These are phyloP conservation scores for Drosophila truncata DNA, from an alignment of 1,140 invertebrate species.

Conservation along the genomic window DNA sequence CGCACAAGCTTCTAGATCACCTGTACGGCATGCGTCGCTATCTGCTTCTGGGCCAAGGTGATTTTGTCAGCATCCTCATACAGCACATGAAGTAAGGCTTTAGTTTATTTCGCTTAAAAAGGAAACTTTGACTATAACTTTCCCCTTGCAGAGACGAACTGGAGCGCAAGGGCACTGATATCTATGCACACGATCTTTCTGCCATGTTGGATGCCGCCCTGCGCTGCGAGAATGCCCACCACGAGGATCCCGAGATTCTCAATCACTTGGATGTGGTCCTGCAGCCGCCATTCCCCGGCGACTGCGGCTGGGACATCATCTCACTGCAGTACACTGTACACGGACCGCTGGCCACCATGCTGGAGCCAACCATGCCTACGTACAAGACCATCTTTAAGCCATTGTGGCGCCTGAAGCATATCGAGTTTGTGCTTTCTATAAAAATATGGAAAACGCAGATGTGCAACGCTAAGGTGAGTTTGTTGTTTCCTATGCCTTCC, in stretches of 20 bases:
- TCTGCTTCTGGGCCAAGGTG: slow-evolving; percentile 96
- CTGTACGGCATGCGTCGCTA: slow-evolving; percentile 96
- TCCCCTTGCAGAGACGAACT: slow-evolving; percentile 91
- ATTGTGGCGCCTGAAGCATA: slow-evolving; percentile 97
- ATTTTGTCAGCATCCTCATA: slow-evolving; percentile 97
- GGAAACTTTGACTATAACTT: background rate
- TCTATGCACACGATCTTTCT: slow-evolving; percentile 95
- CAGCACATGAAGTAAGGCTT: slow-evolving; percentile 93
- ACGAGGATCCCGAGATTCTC: slow-evolving; percentile 95
- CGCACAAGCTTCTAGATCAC: slow-evolving; percentile 96
- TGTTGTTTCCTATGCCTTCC: background rate
- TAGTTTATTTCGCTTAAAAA: no score
- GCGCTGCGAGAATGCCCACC: slow-evolving; percentile 97
- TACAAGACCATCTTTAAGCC: slow-evolving; percentile 96
- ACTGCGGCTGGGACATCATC: slow-evolving; percentile 98
- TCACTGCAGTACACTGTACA: slow-evolving; percentile 96
- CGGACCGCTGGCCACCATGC: slow-evolving; percentile 96
- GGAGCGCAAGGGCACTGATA: slow-evolving; percentile 93
- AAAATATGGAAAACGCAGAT: slow-evolving; percentile 95
- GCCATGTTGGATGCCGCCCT: slow-evolving; percentile 96
- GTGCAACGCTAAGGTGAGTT: slow-evolving; percentile 90
- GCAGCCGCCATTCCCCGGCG: slow-evolving; percentile 91
- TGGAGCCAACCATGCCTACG: slow-evolving; percentile 93
- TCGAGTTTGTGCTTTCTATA: slow-evolving; percentile 95
- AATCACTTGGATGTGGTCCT: slow-evolving; percentile 94